Evolutionary conservation across 2,113 vertebrate genomes (phyloP), one percentile per base, ranked within the genome.

Genomic region (Rhinichthys klamathensis): DNA sequence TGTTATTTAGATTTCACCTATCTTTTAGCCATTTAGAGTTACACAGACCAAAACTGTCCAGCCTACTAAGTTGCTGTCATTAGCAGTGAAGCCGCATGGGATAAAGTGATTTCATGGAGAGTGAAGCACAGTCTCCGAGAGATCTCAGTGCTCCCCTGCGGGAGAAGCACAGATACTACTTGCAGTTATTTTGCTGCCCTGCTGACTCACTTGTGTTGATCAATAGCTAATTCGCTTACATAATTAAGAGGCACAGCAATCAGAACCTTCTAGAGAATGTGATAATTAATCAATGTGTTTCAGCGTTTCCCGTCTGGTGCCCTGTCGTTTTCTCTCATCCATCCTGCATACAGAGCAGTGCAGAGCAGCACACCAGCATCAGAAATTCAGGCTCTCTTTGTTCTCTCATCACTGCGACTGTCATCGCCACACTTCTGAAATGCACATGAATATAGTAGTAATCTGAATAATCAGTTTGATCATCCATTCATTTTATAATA

Each of bases 211-310:
- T 92, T 87, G 51, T 88, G 90, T 90, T 92, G 93, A 93, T 94
- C 93, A 85, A 95, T 95, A 94, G 92, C 91, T 94, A 93, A 94
- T 95, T 94, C 92, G 85, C 89, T 92, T 92, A 92, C 92, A 94
- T 93, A 93, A 94, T 93, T 92, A 95, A 90, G 90, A 89, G 89
- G 76, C 84, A 38, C 86, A 89, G 89, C 89, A 89, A 91, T 85
- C 84, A 90, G 86, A 90, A 86, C 82, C 86, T 90, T 89, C 80
- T 86, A 81, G 88, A 90, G 89, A 90, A 89, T 88, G 90, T 77
- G 65, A 92, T 93, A 92, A 94, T 93, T 92, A 92, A 95, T 93
- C 93, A 90, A 90, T 84, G 88, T 90, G 88, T 84, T 91, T 90
- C 86, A 74, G 88, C 88, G 88, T 90, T 93, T 89, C 90, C 91